A percentile compares a stretch with the other conserved stretches of the same genome.
phyloP scores from a whole-genome alignment of 2,888 invertebrate species.

The Meloe dianella region DNA sequence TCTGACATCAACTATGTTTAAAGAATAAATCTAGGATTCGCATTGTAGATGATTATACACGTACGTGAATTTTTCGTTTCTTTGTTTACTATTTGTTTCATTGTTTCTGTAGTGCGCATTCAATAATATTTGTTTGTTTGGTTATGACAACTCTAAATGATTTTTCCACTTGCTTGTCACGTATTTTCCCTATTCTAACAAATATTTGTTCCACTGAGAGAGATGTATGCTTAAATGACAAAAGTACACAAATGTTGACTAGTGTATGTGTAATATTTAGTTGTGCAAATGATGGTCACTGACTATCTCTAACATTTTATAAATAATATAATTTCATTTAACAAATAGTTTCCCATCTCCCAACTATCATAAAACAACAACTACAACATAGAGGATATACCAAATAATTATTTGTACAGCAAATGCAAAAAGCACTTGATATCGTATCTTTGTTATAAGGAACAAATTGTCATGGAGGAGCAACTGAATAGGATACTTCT shows the following conservation, averaged over 20 bases:
- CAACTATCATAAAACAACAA: too few species aligned
- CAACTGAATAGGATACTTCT: too few species aligned
- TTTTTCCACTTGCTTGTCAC: conserved; percentile 46
- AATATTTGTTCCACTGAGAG: conserved; percentile 40
- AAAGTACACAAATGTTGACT: conserved; percentile 19
- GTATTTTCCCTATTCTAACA: conserved; percentile 40
- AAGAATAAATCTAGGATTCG: conserved; percentile 37
- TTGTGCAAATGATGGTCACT: neutral
- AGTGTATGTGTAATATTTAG: neutral
- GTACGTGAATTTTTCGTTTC: conserved; percentile 50
- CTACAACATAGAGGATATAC: too few species aligned
- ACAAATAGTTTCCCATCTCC: too few species aligned
- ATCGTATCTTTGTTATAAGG: too few species aligned
- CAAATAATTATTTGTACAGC: too few species aligned
- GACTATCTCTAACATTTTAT: neutral
- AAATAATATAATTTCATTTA: too few species aligned
- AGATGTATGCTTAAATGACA: conserved; percentile 28
- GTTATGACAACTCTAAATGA: conserved; percentile 50
- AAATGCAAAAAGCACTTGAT: too few species aligned
- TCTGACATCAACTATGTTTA: conserved; percentile 31
- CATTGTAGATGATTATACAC: conserved; percentile 49
- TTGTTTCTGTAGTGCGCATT: conserved; percentile 40
- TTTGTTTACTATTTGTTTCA: conserved; percentile 46
- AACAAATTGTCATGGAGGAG: too few species aligned
- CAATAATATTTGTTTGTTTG: conserved; percentile 50